A percentile compares a stretch with the other conserved stretches of the same genome.
Evolutionary conservation across 2,888 invertebrate genomes (phyloP).

Genomic region (Fragum fragum): DNA sequence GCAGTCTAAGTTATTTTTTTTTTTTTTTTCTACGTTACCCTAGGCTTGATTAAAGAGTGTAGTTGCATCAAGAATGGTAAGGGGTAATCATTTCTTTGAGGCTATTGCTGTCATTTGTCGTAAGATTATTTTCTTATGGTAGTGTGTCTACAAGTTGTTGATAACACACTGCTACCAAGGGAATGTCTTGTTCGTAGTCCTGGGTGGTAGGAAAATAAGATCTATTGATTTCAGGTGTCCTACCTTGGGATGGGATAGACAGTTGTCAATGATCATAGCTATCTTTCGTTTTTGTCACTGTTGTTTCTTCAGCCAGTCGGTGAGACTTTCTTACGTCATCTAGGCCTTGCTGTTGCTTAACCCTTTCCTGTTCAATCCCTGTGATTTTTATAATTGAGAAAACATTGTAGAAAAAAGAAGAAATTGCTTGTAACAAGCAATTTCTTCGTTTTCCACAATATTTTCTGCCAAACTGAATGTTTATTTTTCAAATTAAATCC

Average conservation of each 20-base stretch:
- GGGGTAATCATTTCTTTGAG: slow-evolving; percentile 7
- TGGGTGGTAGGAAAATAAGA: slow-evolving; percentile 69
- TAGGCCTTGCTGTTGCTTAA: slow-evolving; percentile 64
- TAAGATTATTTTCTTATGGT: slow-evolving; percentile 41
- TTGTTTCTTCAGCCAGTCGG: slow-evolving; percentile 54
- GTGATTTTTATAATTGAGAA: no score
- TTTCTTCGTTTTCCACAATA: no score
- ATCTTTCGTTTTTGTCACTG: slow-evolving; percentile 39
- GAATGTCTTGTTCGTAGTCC: slow-evolving; percentile 67
- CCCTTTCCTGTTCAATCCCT: no score
- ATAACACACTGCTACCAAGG: slow-evolving; percentile 75
- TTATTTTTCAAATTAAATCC: no score
- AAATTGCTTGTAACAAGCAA: no score
- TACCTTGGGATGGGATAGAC: slow-evolving; percentile 61
- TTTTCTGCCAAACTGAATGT: no score
- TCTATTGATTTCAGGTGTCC: slow-evolving; percentile 14
- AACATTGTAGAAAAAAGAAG: no score
- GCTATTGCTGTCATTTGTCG: slow-evolving; percentile 38
- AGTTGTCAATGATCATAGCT: slow-evolving; percentile 69
- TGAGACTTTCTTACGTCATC: slow-evolving; percentile 67
- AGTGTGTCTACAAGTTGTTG: slow-evolving; percentile 62
- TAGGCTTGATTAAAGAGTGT: slow-evolving; percentile 40
- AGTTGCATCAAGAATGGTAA: slow-evolving; percentile 57
- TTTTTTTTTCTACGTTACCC: slow-evolving; percentile 30
- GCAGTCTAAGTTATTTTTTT: slow-evolving; percentile 33